Percentiles rank a stretch among this genome's conserved stretches.
phyloP scores from a whole-genome alignment of 1,140 invertebrate species.

The Drosophila prosaltans region DNA sequence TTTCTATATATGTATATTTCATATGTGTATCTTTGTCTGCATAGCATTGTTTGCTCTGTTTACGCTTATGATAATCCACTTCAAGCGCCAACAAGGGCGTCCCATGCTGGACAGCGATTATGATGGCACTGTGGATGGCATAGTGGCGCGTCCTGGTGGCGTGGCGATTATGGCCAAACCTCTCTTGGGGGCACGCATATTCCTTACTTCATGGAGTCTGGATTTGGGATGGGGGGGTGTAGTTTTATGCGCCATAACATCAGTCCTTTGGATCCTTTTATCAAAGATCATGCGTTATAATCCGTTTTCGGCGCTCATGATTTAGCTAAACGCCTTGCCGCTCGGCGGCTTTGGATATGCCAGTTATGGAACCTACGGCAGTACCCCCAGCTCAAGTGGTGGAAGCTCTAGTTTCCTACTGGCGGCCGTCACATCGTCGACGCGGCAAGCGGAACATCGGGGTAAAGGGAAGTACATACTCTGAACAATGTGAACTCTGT shows the following conservation, averaged over 20 bases:
- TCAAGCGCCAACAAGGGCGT: constrained; percentile 90
- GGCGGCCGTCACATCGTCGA: constrained; percentile 62
- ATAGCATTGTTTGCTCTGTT: constrained; percentile 93
- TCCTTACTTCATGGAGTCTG: constrained; percentile 91
- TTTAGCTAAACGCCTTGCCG: constrained; percentile 84
- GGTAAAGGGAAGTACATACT: constrained; percentile 71
- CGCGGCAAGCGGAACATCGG: constrained; percentile 68
- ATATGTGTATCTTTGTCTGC: constrained; percentile 34
- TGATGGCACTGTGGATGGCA: constrained; percentile 88
- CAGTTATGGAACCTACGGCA: constrained; percentile 56
- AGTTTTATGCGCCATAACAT: constrained; percentile 89
- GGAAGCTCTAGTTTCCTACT: constrained; percentile 63
- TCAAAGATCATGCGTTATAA: constrained; percentile 95
- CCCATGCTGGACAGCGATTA: constrained; percentile 84
- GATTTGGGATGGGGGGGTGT: constrained; percentile 93
- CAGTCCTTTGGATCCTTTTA: constrained; percentile 92
- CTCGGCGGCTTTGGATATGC: constrained; percentile 66
- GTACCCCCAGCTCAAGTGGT: constrained; percentile 56
- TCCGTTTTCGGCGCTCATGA: constrained; percentile 89
- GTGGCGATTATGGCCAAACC: constrained; percentile 76
- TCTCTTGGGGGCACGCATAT: constrained; percentile 87
- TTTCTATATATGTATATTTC: neutral
- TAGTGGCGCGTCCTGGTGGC: constrained; percentile 85
- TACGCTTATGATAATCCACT: constrained; percentile 94
- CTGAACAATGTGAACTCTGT: constrained; percentile 20